These are phyloP conservation scores for Semicossyphus pulcher DNA, from an alignment of 2,113 vertebrate species.

Conservation along the genomic window DNA sequence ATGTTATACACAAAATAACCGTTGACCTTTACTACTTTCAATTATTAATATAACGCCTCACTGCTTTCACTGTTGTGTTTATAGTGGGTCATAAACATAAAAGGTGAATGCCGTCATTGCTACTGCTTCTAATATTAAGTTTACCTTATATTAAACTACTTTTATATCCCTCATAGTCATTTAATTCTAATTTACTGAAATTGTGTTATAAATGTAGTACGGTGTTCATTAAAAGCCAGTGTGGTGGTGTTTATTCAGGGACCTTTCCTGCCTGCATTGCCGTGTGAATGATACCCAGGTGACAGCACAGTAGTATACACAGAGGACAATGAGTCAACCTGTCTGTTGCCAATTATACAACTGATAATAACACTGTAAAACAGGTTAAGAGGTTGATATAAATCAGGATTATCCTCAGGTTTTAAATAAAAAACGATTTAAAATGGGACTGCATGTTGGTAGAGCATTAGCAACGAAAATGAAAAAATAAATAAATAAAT, in stretches of 20 bases:
- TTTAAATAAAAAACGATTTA: not conserved
- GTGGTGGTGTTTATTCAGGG: not conserved
- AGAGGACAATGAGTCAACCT: conserved; percentile 52
- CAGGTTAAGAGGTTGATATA: not conserved
- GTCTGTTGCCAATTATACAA: conserved; percentile 3
- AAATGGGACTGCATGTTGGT: not conserved
- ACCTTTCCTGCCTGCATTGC: conserved; percentile 22
- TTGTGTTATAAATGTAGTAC: too few species aligned
- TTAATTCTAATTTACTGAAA: too few species aligned
- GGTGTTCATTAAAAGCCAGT: not conserved
- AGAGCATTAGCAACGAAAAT: too few species aligned
- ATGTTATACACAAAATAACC: not conserved
- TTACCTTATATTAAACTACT: not conserved
- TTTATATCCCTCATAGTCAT: not conserved
- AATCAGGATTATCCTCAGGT: not conserved
- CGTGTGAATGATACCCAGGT: not conserved
- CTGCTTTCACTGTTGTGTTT: conserved; percentile 4
- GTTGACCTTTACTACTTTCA: not conserved
- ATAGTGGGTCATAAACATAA: not conserved
- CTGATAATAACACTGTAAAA: not conserved
- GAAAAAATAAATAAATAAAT: too few species aligned
- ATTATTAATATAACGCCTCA: not conserved
- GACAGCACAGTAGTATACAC: not conserved
- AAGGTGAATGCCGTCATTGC: not conserved
- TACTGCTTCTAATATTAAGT: not conserved